Percentiles rank a stretch among this genome's conserved stretches.
Conservation (phyloP, 2,113 vertebrate species). For the Psilopsiagon aymara region DNA sequence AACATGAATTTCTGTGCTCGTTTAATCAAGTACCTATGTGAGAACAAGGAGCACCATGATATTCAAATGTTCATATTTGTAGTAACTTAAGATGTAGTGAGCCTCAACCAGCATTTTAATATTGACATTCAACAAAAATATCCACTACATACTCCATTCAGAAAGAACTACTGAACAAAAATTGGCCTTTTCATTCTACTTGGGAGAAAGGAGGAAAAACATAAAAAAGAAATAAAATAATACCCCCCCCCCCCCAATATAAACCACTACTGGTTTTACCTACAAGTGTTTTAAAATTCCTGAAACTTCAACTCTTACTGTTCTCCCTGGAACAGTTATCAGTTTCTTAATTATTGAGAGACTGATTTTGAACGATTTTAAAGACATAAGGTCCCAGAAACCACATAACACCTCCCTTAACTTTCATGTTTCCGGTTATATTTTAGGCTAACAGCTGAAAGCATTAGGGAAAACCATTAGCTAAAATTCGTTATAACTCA, state of each 20-base stretch:
- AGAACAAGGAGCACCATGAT: background rate
- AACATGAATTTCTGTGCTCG: background rate
- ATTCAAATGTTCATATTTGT: background rate
- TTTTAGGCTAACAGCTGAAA: background rate
- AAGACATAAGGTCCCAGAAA: background rate
- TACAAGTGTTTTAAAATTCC: background rate
- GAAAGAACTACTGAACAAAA: background rate
- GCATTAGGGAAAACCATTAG: fast-evolving
- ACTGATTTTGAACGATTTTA: background rate
- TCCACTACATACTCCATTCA: background rate
- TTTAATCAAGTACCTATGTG: background rate
- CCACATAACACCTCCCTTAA: background rate
- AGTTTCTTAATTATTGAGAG: background rate
- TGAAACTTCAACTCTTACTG: background rate
- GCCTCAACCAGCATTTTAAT: background rate
- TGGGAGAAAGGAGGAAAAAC: fast-evolving
- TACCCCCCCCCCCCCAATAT: background rate
- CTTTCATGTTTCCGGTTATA: background rate
- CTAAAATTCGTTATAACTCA: background rate
- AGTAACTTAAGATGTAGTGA: background rate
- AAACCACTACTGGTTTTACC: background rate
- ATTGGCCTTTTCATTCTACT: background rate
- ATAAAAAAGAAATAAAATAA: background rate
- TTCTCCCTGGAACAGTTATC: background rate
- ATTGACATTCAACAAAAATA: background rate